Base-by-base conservation (phyloP, 2,113 vertebrate genomes). In the Neotoma lepida region DNA sequence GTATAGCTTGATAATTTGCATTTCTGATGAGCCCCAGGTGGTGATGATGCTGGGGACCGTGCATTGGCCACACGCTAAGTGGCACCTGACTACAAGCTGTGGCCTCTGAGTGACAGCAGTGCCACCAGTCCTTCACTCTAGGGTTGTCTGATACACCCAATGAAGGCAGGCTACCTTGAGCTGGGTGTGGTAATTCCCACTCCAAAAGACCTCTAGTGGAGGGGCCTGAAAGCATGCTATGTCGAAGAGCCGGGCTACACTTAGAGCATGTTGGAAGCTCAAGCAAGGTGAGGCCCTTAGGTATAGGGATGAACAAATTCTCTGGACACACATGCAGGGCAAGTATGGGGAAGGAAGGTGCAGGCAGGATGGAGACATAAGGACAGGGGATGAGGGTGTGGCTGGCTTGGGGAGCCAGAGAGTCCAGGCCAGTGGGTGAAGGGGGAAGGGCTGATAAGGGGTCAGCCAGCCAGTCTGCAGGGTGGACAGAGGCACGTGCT, bases 391-490 rank as follows among this genome's bases (percentile, higher is more conserved):
- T 44, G 41, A 86, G 85, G 88, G 46, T 54, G 54, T 13, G 46
- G 20, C 39, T 68, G 70, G 71, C 35, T 28, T 2, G 58, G 9
- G 63, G 68, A n/a, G 9, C 56, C 4, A 20, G 70, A 20, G 76
- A 61, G 20, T 54, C 26, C 44, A 7, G 63, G 22, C 30, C 30
- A 35, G 41, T 51, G 63, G 9, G 44, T 39, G 41, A 17, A 70
- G 70, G 13, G 3, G 39, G 13, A 22, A n/a, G 54, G 49, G 12
- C 22, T 56, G 68, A 35, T 1, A 17, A 70, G 74, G 63, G 24
- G 4, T 35, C 28, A 8, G 1, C 18, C 0, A 2, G n/a, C 66
- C 89, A 49, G 80, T 64, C 2, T 0, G 28, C 0, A 2, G 76
- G 74, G 20, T 3, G 58, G 51, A 17, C 44, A 80, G 63, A 41